Base-by-base conservation (phyloP, 2,797 vertebrate species). In the Petrocephalus sullivani region DNA sequence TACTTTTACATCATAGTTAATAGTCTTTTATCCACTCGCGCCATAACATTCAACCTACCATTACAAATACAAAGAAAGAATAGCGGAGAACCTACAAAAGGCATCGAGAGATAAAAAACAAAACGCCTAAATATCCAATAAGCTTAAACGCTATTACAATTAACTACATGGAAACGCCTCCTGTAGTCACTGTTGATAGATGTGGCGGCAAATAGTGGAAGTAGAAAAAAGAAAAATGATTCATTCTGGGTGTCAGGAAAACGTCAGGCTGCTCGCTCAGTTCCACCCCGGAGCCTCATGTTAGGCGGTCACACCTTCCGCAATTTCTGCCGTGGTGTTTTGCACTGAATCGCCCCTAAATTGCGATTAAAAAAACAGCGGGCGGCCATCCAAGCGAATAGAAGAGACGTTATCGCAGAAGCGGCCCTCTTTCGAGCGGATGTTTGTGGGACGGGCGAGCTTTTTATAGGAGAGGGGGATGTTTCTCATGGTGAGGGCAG, bases 391-490 rank as follows among this genome's bases (percentile, higher is more conserved):
- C 19, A 46, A 53, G n/a, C 49, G 53, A 21, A 37, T 37, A 21
- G 12, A 67, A 21, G 33, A 37, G 46, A 23, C 49, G 7, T 12
- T 83, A 51, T 83, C n/a, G 41, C 41, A 49, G 78, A 83, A 53
- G 46, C 16, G 49, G 6, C 4, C 49, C 41, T 6, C 41, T 37
- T n/a, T 57, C 1, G 37, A 49, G 81, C 60, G 88, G 88, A 88
- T 88, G 88, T 88, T 71, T 56, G 83, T 54, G 4, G 7, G 87
- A 21, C 81, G 46, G 58, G 3, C 2, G 58, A 21, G 60, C 61
- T 88, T 88, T 85, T 85, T 85, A 33, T 88, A 83, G 78, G 21
- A 81, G 10, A 56, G 57, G 87, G 78, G 83, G 84, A 64, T 19
- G 87, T 83, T 88, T 84, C 87, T 88, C 87, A 88, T 84, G 21